A percentile compares a stretch with the other conserved stretches of the same genome.
Conservation (phyloP, 2,888 invertebrate species). For the Amblyjoppa fuscipennis region DNA sequence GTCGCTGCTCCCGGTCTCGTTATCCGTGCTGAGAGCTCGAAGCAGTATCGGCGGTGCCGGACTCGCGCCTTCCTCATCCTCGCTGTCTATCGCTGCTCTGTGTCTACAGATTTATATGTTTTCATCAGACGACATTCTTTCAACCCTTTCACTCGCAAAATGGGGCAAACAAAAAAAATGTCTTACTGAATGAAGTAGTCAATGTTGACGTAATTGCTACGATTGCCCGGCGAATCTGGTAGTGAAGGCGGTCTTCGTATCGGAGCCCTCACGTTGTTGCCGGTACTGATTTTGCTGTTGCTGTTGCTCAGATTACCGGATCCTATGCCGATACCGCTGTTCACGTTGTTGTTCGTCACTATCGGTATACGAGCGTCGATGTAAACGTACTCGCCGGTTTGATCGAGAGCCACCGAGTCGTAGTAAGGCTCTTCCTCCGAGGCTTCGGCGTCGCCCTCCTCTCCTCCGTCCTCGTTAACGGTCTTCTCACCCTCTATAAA, state of each 20-base stretch:
- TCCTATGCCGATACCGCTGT: constrained; percentile 58
- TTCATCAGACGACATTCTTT: not conserved
- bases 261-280: constrained; percentile 75
- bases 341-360: constrained; percentile 78
- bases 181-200: constrained; percentile 95
- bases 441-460: constrained; percentile 83
- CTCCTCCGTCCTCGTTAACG: constrained; percentile 81
- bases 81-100: constrained; percentile 83
- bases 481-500: constrained; percentile 82
- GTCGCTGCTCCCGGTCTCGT: constrained; percentile 84
- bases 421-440: constrained; percentile 86
- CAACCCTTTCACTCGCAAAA: not conserved
- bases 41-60: constrained; percentile 83
- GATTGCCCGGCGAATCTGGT: constrained; percentile 92
- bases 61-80: constrained; percentile 83
- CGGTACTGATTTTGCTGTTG: constrained; percentile 57
- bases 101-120: constrained; percentile 74
- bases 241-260: constrained; percentile 85
- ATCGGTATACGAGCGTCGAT: constrained; percentile 88
- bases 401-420: constrained; percentile 86
- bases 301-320: constrained; percentile 50
- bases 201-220: constrained; percentile 96
- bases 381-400: constrained; percentile 90
- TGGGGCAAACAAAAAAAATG: constrained; percentile 68
- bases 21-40: constrained; percentile 83